A percentile compares a stretch with the other conserved stretches of the same genome.
phyloP scores from a whole-genome alignment of 2,113 vertebrate genomes.

The Willisornis vidua region DNA sequence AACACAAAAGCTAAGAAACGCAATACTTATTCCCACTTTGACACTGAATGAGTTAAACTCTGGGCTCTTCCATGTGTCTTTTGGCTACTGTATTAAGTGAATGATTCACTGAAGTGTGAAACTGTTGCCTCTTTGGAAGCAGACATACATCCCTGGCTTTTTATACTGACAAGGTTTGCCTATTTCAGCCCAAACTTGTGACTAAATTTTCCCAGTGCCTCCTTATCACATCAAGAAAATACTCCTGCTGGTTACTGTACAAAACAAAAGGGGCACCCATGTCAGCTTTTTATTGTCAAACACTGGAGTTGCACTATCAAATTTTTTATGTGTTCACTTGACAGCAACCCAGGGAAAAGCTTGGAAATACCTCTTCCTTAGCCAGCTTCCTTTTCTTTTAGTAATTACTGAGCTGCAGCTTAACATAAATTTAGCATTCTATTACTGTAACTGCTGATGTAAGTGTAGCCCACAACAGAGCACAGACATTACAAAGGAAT shows the following conservation, averaged over 20 bases:
- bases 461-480: neutral
- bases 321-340: constrained; percentile 18
- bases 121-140: constrained; percentile 28
- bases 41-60: neutral
- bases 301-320: neutral
- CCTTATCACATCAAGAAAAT: neutral
- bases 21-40: neutral
- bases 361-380: neutral
- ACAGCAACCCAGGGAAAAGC: constrained; percentile 36
- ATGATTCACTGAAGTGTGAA: constrained; percentile 50
- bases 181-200: constrained; percentile 11
- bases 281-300: neutral
- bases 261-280: neutral
- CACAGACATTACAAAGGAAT: neutral
- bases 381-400: constrained; percentile 29
- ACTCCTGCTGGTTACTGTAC: neutral
- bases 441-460: constrained; percentile 11
- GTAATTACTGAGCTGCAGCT: constrained; percentile 38
- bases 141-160: constrained; percentile 9
- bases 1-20: neutral
- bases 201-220: neutral
- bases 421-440: constrained; percentile 41
- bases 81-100: constrained; percentile 20
- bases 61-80: neutral
- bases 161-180: constrained; percentile 9